Conservation (phyloP, 2,113 vertebrate species). For the Petrocephalus microphthalmus region DNA sequence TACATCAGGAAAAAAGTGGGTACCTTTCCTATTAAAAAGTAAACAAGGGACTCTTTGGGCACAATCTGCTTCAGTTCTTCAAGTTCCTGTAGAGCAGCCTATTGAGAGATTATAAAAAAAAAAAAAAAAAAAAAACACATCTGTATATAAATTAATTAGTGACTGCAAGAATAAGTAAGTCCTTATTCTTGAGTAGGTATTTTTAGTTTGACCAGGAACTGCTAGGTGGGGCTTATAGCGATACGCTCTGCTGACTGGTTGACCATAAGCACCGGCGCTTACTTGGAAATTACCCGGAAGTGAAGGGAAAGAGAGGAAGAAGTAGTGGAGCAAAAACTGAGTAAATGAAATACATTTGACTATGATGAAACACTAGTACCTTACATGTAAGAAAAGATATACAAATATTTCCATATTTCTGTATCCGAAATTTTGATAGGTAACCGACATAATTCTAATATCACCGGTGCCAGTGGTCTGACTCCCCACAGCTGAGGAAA, state of each 20-base stretch:
- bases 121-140: not conserved
- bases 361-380: not conserved
- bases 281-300: not conserved
- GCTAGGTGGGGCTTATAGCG: not conserved
- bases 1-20: constrained; percentile 15
- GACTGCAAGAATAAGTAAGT: too few species aligned
- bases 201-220: not conserved
- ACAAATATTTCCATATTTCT: not conserved
- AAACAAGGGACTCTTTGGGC: constrained; percentile 98
- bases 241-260: not conserved
- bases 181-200: not conserved
- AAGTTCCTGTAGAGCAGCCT: constrained; percentile 97
- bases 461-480: not conserved
- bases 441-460: not conserved
- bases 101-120: constrained; percentile 16
- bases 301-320: not conserved
- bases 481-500: not conserved
- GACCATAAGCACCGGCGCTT: not conserved
- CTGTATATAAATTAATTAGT: not conserved
- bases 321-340: not conserved
- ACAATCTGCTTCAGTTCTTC: constrained; percentile 98
- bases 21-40: constrained; percentile 99
- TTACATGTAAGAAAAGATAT: not conserved
- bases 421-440: not conserved
- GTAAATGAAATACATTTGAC: not conserved